phyloP scores from a whole-genome alignment of 2,113 vertebrate genomes.

The Vulpes vulpes region DNA sequence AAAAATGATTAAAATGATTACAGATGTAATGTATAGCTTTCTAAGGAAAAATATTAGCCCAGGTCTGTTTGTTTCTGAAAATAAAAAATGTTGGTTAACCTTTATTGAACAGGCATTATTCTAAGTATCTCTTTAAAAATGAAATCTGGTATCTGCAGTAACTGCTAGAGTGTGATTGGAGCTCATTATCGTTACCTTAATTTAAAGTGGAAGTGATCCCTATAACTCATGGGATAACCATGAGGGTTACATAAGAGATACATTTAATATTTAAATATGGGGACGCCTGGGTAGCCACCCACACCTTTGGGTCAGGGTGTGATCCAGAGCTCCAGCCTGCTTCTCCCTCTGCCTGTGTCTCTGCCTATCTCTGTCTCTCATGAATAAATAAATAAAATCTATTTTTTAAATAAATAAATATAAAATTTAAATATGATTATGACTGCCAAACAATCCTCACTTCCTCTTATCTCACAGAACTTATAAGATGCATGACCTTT shows the following conservation, averaged over 20 bases:
- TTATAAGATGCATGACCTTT: background rate
- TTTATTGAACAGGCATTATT: background rate
- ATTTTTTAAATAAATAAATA: no score
- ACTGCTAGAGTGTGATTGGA: background rate
- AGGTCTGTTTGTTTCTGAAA: background rate
- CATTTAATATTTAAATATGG: background rate
- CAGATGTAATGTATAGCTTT: background rate
- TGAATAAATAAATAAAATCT: no score
- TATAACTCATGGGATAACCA: background rate
- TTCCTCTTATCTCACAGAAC: background rate
- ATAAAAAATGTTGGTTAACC: background rate
- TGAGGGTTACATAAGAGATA: background rate
- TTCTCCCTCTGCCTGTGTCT: no score
- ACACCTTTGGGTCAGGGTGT: no score
- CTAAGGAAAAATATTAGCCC: conserved; percentile 8
- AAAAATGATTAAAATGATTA: background rate
- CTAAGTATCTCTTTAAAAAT: background rate
- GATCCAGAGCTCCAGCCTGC: no score
- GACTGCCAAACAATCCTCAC: background rate
- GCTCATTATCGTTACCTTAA: background rate
- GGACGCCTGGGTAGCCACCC: no score
- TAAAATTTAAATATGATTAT: background rate
- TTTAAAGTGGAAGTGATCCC: background rate
- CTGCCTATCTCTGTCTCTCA: no score
- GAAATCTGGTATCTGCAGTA: background rate